Percentiles rank a stretch among this genome's conserved stretches.
phyloP scores from a whole-genome alignment of 1,140 invertebrate species.

The Mycetomoellerius zeteki region DNA sequence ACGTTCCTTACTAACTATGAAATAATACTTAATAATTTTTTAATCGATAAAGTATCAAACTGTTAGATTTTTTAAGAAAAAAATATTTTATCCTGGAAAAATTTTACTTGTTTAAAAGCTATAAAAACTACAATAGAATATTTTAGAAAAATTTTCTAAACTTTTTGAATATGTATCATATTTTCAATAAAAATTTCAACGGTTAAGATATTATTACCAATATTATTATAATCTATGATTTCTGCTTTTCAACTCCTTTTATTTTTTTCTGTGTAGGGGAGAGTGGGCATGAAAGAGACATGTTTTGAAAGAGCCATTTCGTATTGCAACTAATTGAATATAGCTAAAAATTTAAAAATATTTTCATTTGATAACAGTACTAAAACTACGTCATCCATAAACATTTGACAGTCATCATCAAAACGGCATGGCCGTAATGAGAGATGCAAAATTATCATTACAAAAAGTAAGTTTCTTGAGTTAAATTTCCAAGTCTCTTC shows the following conservation, averaged over 20 bases:
- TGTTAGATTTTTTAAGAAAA: neutral
- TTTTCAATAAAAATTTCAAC: neutral
- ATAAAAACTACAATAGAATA: neutral
- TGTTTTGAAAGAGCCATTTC: too few relatives aligned
- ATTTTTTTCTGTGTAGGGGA: neutral
- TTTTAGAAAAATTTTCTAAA: neutral
- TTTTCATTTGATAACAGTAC: too few relatives aligned
- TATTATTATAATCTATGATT: neutral
- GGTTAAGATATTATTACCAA: neutral
- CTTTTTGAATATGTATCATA: neutral
- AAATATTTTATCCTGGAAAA: neutral
- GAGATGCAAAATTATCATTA: too few relatives aligned
- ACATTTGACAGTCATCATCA: too few relatives aligned
- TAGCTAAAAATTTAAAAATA: too few relatives aligned
- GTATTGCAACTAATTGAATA: too few relatives aligned
- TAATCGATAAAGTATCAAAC: neutral
- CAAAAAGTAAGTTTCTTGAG: too few relatives aligned
- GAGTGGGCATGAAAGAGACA: too few relatives aligned
- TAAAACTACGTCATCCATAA: too few relatives aligned
- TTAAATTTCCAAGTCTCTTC: too few relatives aligned
- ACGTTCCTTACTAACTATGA: too few relatives aligned
- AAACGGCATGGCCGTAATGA: too few relatives aligned
- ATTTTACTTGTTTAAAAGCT: neutral
- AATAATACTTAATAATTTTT: neutral
- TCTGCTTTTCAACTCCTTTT: neutral